Base-by-base conservation (phyloP, 2,888 invertebrate species). In the Cosmopolites sordidus region DNA sequence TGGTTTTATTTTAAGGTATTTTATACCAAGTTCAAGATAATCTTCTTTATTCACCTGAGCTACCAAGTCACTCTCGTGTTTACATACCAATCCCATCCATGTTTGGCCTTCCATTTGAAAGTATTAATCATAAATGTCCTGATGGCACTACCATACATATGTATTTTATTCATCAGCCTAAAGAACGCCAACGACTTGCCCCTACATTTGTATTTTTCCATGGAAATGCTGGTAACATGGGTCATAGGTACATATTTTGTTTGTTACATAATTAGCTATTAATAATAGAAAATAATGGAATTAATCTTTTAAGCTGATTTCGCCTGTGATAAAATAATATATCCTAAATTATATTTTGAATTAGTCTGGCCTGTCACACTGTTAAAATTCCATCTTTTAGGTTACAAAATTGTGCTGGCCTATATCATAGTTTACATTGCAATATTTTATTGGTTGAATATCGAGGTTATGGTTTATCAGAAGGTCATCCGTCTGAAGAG, bases 141-240 rank as follows among this genome's bases (percentile, higher is more conserved):
- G 92, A 92, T 78, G 87, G 88, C 16, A 81, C 84, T 2, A 82
- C 83, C 65, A 77, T 92, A 45, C 91, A 92, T 65, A 83, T 89
- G 73, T 92, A 87, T 70, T 84, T 91, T 66, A 86, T 92, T 57
- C 82, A 84, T 64, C 92, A 92, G 70, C 76, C 82, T 1, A 79
- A 79, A 54, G 81, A 82, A 41, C 81, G 83, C 58, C 82, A 82
- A 62, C 81, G 82, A 61, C 79, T 81, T 65, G 83, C 82, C 47
- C 91, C 92, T 0, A 95, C 95, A 8, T 78, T 96, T 68, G 76
- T 96, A 45, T 94, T 90, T 75, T 85, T 96, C 60, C 96, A 97
- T 78, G 96, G 96, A 4, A 97, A 96, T 81, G 96, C 96, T 47
- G 96, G 96, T 11, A 97, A 96, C 71, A 92, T 96, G 82, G 96